Percentiles rank a stretch among this genome's conserved stretches.
Evolutionary conservation across 2,113 vertebrate genomes (phyloP).

Genomic region (Orthonyx spaldingii): DNA sequence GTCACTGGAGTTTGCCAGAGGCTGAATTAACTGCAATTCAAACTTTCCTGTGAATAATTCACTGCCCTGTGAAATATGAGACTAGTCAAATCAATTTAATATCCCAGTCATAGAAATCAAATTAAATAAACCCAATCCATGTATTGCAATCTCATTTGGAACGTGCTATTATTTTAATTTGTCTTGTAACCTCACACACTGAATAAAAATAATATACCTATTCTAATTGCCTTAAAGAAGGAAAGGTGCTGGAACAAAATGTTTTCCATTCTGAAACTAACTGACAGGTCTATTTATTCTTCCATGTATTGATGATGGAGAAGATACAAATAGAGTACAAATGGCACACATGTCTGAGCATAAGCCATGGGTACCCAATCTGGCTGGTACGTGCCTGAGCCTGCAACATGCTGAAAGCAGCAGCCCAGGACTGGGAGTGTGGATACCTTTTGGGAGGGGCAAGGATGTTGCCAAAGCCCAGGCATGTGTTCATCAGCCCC

Average conservation of each 20-base stretch:
- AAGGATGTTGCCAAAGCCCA: background rate
- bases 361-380: background rate
- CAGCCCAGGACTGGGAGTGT: background rate
- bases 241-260: background rate
- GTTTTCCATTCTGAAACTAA: background rate
- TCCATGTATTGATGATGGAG: background rate
- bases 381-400: accelerated
- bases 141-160: background rate
- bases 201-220: background rate
- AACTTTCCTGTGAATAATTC: background rate
- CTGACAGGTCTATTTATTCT: background rate
- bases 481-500: background rate
- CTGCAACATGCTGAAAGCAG: background rate
- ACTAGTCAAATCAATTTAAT: conserved; percentile 15
- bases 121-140: background rate
- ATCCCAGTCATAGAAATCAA: background rate
- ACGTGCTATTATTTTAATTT: background rate
- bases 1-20: background rate
- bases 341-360: background rate
- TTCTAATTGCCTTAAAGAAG: background rate
- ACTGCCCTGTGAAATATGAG: background rate
- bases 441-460: background rate
- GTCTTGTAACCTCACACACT: background rate
- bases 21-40: background rate
- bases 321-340: background rate